A percentile compares a stretch with the other conserved stretches of the same genome.
These are phyloP conservation scores for Heliconius hortense DNA, from an alignment of 2,888 invertebrate species.

Conservation along the genomic window DNA sequence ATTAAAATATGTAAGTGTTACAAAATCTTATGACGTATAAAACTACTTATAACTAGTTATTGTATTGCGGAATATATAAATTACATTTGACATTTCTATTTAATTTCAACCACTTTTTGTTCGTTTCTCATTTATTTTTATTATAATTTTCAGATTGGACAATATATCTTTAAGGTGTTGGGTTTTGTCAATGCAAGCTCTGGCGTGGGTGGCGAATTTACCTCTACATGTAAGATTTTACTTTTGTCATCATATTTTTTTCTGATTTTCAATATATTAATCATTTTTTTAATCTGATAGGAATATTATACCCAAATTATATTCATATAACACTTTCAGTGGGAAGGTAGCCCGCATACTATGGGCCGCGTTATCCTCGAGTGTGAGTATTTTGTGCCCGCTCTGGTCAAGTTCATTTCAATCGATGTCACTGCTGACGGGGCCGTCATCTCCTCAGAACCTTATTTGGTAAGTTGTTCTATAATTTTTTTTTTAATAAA, in stretches of 20 bases:
- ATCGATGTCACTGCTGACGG: constrained; percentile 79
- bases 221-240: constrained; percentile 61
- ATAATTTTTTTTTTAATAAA: not conserved
- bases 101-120: not conserved
- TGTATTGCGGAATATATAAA: not conserved
- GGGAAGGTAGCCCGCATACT: constrained; percentile 76
- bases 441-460: constrained; percentile 65
- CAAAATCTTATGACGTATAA: too few relatives aligned
- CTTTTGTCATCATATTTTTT: not conserved
- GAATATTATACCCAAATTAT: not conserved
- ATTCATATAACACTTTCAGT: constrained; percentile 48
- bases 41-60: too few relatives aligned
- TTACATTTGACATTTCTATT: not conserved
- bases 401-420: constrained; percentile 85
- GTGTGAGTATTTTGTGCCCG: constrained; percentile 85
- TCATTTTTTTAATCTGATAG: not conserved
- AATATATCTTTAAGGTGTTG: constrained; percentile 84
- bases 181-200: constrained; percentile 89
- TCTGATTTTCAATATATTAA: not conserved
- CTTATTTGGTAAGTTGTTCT: constrained; percentile 61
- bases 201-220: constrained; percentile 87
- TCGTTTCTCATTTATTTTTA: not conserved
- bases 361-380: constrained; percentile 85
- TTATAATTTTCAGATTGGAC: constrained; percentile 58
- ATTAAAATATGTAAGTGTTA: too few relatives aligned